phyloP scores from a whole-genome alignment of 2,888 invertebrate genomes.

The Spodoptera exigua region DNA sequence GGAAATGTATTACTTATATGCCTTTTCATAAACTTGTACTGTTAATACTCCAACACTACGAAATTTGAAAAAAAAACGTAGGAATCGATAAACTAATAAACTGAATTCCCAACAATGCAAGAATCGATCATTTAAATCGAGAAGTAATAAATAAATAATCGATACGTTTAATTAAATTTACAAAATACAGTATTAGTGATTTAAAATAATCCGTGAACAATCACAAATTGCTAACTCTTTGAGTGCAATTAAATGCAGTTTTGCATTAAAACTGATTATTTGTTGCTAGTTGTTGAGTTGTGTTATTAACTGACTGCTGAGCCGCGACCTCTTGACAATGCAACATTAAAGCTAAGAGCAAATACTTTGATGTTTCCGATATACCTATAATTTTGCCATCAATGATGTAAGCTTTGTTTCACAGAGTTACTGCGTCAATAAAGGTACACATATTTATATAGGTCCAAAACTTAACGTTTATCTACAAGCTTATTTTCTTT shows the following conservation, averaged over 20 bases:
- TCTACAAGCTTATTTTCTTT: no score
- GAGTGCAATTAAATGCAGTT: constrained; percentile 51
- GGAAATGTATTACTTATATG: no score
- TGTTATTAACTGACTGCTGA: constrained; percentile 63
- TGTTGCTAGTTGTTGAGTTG: constrained; percentile 58
- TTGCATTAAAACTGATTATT: constrained; percentile 62
- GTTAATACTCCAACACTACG: no score
- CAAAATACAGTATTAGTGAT: neutral
- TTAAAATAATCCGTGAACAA: constrained; percentile 31
- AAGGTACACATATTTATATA: neutral
- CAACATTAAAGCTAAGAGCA: constrained; percentile 64
- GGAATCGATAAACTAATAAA: no score
- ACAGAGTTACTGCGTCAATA: constrained; percentile 22
- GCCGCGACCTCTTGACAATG: constrained; percentile 61
- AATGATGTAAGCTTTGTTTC: constrained; percentile 63
- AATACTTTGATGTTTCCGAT: constrained; percentile 59
- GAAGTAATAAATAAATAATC: no score
- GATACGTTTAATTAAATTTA: neutral
- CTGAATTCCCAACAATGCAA: no score
- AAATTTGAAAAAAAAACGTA: no score
- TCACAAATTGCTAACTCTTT: constrained; percentile 22
- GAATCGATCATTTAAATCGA: no score
- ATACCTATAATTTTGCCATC: constrained; percentile 60
- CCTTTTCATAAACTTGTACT: no score
- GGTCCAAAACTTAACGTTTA: no score